Percentiles rank a stretch among this genome's conserved stretches.
Conservation (phyloP, 2,113 vertebrate species). For the Engystomops pustulosus region DNA sequence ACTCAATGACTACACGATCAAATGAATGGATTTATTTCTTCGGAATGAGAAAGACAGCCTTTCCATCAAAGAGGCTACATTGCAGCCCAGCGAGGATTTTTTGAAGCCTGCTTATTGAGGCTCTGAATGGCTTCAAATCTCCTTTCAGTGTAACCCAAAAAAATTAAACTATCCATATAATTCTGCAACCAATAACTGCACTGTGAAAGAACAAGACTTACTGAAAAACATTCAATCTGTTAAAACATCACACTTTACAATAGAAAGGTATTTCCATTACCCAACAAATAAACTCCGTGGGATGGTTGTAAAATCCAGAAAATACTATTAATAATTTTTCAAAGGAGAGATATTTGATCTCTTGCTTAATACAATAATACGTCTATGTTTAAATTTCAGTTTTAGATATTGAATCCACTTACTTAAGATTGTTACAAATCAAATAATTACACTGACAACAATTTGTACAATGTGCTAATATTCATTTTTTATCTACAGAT, state of each 20-base stretch:
- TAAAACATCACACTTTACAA: neutral
- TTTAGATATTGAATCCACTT: neutral
- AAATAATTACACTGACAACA: neutral
- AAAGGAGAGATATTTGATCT: neutral
- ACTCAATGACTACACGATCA: slow-evolving; percentile 89
- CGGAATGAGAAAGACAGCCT: slow-evolving; percentile 86
- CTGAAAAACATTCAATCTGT: slow-evolving; percentile 48
- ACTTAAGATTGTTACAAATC: neutral
- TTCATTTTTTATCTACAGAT: neutral
- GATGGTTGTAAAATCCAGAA: neutral
- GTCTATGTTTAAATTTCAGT: too few species aligned
- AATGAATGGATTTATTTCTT: slow-evolving; percentile 91
- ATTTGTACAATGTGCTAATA: neutral
- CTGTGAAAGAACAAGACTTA: slow-evolving; percentile 70
- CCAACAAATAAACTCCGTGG: neutral
- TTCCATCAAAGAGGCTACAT: slow-evolving; percentile 84
- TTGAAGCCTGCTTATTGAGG: slow-evolving; percentile 81
- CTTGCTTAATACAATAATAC: too few species aligned
- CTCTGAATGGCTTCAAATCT: slow-evolving; percentile 81
- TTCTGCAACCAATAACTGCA: slow-evolving; percentile 61
- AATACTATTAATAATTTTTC: neutral
- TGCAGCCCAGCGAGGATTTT: slow-evolving; percentile 84
- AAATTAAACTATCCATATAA: slow-evolving; percentile 81
- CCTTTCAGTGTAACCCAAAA: slow-evolving; percentile 77
- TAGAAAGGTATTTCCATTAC: neutral